Evolutionary conservation across 2,888 invertebrate species (phyloP).

Genomic region (Phyllotreta striolata): DNA sequence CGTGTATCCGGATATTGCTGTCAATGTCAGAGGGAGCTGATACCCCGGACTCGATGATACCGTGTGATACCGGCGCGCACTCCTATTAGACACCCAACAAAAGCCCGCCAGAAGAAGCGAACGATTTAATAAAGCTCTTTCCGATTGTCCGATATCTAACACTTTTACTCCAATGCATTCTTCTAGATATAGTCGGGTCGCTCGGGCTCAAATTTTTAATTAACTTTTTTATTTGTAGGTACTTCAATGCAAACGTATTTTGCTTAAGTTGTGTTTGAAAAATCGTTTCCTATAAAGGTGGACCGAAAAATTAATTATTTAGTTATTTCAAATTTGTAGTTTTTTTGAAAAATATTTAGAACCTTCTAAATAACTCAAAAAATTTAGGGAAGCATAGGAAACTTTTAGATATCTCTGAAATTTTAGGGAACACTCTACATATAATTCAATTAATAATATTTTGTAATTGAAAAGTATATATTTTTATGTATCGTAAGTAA

Average conservation of each 20-base stretch:
- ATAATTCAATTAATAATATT: neutral
- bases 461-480: neutral
- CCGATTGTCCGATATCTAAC: slow-evolving; percentile 59
- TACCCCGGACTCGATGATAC: slow-evolving; percentile 14
- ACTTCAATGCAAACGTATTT: no score
- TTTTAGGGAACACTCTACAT: neutral
- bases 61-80: slow-evolving; percentile 44
- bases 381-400: no score
- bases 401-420: no score
- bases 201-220: slow-evolving; percentile 22
- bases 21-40: slow-evolving; percentile 59
- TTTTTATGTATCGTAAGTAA: slow-evolving; percentile 14
- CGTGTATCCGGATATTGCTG: slow-evolving; percentile 63
- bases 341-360: no score
- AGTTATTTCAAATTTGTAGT: no score
- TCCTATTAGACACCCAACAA: slow-evolving; percentile 60
- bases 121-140: slow-evolving; percentile 61
- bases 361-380: no score
- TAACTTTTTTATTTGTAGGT: no score
- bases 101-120: slow-evolving; percentile 50
- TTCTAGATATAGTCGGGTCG: slow-evolving; percentile 14
- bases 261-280: no score
- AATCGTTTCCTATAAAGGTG: no score
- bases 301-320: no score
- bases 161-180: slow-evolving; percentile 53